Percentiles rank a stretch among this genome's conserved stretches.
phyloP scores from a whole-genome alignment of 2,113 vertebrate species.

The Indri indri region DNA sequence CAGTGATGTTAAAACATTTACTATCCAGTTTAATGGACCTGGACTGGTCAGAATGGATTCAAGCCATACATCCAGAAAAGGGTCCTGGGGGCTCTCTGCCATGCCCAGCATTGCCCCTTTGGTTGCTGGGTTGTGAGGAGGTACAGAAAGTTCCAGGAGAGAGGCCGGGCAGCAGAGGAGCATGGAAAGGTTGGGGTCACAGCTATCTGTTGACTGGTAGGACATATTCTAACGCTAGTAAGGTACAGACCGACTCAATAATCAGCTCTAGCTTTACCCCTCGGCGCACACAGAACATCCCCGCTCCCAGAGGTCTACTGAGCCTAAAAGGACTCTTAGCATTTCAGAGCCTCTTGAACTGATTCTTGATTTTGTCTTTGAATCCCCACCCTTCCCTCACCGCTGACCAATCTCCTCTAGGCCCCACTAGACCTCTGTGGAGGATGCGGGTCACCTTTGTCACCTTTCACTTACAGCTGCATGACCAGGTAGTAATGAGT shows the following conservation, averaged over 20 bases:
- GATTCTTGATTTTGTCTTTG: background rate
- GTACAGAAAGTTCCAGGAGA: background rate
- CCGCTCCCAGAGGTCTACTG: background rate
- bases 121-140: no score
- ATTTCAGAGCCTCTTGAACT: background rate
- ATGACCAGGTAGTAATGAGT: constrained; percentile 98
- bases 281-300: background rate
- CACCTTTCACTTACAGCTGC: constrained; percentile 92
- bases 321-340: background rate
- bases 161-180: no score
- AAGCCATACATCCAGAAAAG: background rate
- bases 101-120: background rate
- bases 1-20: background rate
- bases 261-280: background rate
- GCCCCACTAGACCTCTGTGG: background rate
- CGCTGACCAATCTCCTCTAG: background rate
- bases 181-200: background rate
- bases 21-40: background rate
- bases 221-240: background rate
- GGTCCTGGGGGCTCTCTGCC: background rate
- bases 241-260: background rate
- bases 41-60: background rate
- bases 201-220: background rate
- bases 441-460: accelerated
- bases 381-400: background rate